Base-by-base conservation (phyloP, 2,888 invertebrate genomes). In the Germaria angustata region DNA sequence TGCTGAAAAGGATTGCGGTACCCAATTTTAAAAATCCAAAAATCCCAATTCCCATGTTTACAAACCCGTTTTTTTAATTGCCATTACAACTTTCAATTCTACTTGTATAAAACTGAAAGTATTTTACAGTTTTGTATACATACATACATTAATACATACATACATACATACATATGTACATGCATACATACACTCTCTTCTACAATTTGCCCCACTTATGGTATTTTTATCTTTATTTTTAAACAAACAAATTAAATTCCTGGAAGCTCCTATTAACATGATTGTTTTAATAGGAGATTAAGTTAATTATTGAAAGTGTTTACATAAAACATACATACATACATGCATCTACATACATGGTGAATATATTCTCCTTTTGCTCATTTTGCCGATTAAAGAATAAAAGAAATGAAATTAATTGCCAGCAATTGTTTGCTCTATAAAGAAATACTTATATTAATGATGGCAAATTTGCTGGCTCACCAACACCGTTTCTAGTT, bases 401-500 rank as follows among this genome's bases (percentile, higher is more conserved):
- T 11, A 57, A 2, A 61, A 51, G 7, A 57, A 32, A 49, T 28
- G 17, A 51, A 77, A 68, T 68, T 68, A 51, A 77, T 61, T 34
- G 41, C 68, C 59, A 61, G 39, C 66, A 59, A 55, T 51, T 41
- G 49, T 46, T 36, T 55, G 24, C 24, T 55, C 36, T 63, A 39
- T 20, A 24, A 55, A 55, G 13, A 39, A 53, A 46, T 66, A n/a
- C n/a, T n/a, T n/a, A n/a, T n/a, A n/a, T 57, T 24, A 13, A 28
- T 55, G 41, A 68, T 76, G 39, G n/a, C 59, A 61, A 15, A 75
- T 75, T 61, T 68, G 41, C 44, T 41, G 41, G 39, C 57, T 76
- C 55, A 49, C 41, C 53, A 53, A 63, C 8, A 53, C 3, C 9
- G 15, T 41, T 32, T 53, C 41, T 53, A 2, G 4, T 9, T 22